A percentile compares a stretch with the other conserved stretches of the same genome.
These are phyloP conservation scores for Helarctos malayanus DNA, from an alignment of 2,797 vertebrate genomes.

Conservation along the genomic window DNA sequence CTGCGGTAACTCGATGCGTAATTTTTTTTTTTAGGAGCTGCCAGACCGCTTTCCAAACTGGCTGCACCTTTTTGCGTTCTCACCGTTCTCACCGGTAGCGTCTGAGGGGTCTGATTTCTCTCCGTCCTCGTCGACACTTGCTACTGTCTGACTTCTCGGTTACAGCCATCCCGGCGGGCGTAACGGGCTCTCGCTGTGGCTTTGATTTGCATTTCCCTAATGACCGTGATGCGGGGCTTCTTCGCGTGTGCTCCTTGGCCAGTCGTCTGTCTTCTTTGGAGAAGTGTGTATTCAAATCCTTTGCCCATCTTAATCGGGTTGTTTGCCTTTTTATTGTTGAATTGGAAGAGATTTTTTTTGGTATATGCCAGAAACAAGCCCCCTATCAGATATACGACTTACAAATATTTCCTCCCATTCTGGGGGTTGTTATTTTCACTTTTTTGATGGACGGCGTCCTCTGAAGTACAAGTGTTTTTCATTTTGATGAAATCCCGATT, in stretches of 20 bases:
- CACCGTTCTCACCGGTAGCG: neutral
- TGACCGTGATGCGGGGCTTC: neutral
- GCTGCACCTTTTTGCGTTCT: neutral
- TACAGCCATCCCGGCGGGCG: neutral
- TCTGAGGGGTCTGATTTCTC: neutral
- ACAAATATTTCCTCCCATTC: conserved; percentile 41
- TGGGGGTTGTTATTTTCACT: neutral
- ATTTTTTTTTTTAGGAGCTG: conserved; percentile 19
- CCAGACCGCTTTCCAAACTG: neutral
- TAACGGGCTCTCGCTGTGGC: neutral
- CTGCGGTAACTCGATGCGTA: neutral
- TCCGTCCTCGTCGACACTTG: neutral
- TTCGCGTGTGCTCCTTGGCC: conserved; percentile 27
- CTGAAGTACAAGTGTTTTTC: conserved; percentile 30
- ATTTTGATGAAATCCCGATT: conserved; percentile 21
- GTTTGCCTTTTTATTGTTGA: conserved; percentile 48
- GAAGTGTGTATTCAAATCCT: conserved; percentile 51
- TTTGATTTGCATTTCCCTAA: conserved; percentile 52
- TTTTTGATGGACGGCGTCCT: neutral
- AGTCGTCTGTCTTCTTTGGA: conserved; percentile 7
- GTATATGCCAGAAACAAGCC: neutral
- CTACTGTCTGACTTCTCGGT: neutral
- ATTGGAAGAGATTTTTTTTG: conserved; percentile 28
- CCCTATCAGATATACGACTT: neutral
- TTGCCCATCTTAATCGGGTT: conserved; percentile 10